Evolutionary conservation across 2,797 vertebrate genomes (phyloP), one percentile per base, ranked within the genome.

Genomic region (Remorina albescens): DNA sequence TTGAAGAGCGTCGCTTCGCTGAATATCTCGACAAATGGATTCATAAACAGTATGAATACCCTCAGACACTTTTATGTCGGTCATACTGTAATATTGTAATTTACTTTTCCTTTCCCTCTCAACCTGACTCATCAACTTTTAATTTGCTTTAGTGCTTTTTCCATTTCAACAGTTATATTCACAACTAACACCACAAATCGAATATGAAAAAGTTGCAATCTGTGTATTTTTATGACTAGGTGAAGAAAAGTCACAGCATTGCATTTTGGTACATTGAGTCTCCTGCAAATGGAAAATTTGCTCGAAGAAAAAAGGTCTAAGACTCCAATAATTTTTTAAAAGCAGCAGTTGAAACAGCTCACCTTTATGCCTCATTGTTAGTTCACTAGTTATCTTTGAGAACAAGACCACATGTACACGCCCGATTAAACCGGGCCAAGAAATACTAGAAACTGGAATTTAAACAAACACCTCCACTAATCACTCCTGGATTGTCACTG

Each of bases 401-500:
- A 57, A 55, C 56, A 51, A 62, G 28, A 60, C 57, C 36, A 59
- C 28, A 37, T 21, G 4, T 13, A 32, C n/a, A 16, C 9, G 7
- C 6, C 16, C 15, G 3, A 53, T 55, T 15, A 63, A 28, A 60
- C 8, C 37, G 10, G 6, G 7, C 5, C 25, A 26, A 47, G 25
- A 63, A 61, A 19, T 26, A 15, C 39, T 57, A 26, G 1, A 3
- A 61, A 37, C 19, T 59, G 16, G 4, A 56, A 25, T 15, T 53
- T 12, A 44, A 26, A 54, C 28, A 13, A 51, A 26, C 8, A 37
- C 21, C 21, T 56, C 12, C 13, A 53, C 9, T 41, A 25, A 71
- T 56, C 32, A 50, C 26, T 51, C n/a, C 53, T 28, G 50, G 28
- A 63, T 71, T 9, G n/a, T 67, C 49, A 59, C 56, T 56, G 57